These are phyloP conservation scores for Laothoe populi DNA, from an alignment of 2,888 invertebrate species.

Conservation along the genomic window DNA sequence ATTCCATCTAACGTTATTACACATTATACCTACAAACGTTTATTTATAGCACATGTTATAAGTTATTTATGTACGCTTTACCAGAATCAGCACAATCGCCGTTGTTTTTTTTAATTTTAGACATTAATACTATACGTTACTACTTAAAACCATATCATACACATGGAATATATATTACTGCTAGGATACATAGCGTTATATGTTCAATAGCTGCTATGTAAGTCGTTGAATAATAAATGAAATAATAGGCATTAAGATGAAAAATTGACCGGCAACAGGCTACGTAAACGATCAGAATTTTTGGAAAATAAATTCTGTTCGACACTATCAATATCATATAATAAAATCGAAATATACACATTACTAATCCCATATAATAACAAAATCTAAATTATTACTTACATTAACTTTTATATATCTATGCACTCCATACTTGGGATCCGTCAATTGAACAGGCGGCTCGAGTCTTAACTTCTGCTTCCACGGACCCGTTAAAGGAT, in stretches of 20 bases:
- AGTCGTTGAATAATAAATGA: background rate
- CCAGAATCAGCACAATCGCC: too few species aligned
- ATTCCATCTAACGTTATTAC: too few species aligned
- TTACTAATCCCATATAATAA: background rate
- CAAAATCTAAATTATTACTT: conserved; percentile 50
- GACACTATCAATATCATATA: too few species aligned
- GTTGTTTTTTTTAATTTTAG: too few species aligned
- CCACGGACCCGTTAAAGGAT: conserved; percentile 62
- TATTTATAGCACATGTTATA: too few species aligned
- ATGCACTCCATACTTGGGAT: conserved; percentile 81
- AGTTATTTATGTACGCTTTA: too few species aligned
- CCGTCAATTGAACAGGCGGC: conserved; percentile 75
- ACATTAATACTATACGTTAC: too few species aligned
- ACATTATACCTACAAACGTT: too few species aligned
- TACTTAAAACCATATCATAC: too few species aligned
- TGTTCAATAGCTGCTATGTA: too few species aligned
- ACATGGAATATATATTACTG: too few species aligned
- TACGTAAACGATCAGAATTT: background rate
- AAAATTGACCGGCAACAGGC: background rate
- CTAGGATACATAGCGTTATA: too few species aligned
- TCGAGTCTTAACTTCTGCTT: conserved; percentile 66
- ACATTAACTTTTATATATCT: conserved; percentile 83
- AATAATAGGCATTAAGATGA: background rate
- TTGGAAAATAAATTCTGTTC: background rate
- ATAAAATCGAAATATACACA: background rate